Base-by-base conservation (phyloP, 1,140 invertebrate genomes). In the Dreissena rostriformis region DNA sequence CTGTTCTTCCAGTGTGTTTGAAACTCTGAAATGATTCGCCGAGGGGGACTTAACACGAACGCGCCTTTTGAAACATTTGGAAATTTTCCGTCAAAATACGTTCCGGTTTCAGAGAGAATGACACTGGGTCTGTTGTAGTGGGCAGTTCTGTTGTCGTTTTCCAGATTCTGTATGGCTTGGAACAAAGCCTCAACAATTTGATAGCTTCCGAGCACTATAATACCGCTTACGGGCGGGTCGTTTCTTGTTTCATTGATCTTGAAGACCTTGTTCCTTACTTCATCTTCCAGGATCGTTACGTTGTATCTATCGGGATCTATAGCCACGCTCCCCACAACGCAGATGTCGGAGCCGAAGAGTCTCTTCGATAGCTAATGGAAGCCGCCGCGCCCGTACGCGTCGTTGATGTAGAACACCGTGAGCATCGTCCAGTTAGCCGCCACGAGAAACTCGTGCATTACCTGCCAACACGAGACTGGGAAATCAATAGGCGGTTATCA, bases 371-470 rank as follows among this genome's bases (percentile, higher is more conserved):
- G 67, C n/a, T n/a, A 52, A 8, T 61, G 29, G 65, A 61, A 53
- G 28, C 73, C 82, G n/a, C 75, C 82, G 14, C n/a, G 49, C 26
- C 82, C 82, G 61, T 84, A 84, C 11, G 74, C 12, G 70, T 84
- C 66, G 26, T 84, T 57, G 10, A 71, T 55, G 61, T 84, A 78
- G 15, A 84, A 28, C 17, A 84, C 55, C 1, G 74, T 66, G 24
- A 84, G 49, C 22, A 76, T 76, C 10, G 73, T 84, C 82, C 82
- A 84, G 39, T 77, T 71, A 1, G 77, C 24, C 4, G 15, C n/a
- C 26, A 28, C 19, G 0, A 84, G 49, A 39, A 76, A 66, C n/a
- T 77, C 24, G 15, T 17, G 5, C 82, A 84, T 77, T 7, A 63
- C 74, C 82, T 84, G 55, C 39, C 39, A 39, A 39, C 39, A 39